These are phyloP conservation scores for Tautogolabrus adspersus DNA, from an alignment of 2,113 vertebrate genomes.

Conservation along the genomic window DNA sequence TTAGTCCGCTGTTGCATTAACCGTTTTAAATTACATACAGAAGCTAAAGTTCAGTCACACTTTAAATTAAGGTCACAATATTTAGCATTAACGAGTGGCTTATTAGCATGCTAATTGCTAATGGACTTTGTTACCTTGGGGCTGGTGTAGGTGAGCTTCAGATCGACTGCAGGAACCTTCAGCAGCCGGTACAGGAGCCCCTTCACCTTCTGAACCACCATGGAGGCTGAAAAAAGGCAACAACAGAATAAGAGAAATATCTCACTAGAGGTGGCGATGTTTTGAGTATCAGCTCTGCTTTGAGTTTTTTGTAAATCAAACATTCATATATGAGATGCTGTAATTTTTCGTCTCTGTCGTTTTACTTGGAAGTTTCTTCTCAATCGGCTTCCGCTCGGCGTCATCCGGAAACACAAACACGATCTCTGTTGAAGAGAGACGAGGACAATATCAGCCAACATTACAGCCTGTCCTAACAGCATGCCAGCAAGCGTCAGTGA, in stretches of 20 bases:
- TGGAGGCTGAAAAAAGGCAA: conserved; percentile 88
- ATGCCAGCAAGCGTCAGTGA: too few species aligned
- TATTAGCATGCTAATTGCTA: too few species aligned
- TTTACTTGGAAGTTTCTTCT: conserved; percentile 94
- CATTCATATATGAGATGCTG: not conserved
- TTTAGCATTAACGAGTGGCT: too few species aligned
- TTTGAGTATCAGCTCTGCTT: too few species aligned
- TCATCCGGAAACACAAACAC: conserved; percentile 89
- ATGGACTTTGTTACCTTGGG: too few species aligned
- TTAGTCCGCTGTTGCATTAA: too few species aligned
- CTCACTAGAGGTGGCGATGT: too few species aligned
- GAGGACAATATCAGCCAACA: not conserved
- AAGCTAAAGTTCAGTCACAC: too few species aligned
- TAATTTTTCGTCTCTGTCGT: not conserved
- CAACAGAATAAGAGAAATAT: not conserved
- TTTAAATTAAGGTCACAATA: too few species aligned
- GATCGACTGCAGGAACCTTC: conserved; percentile 87
- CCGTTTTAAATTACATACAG: too few species aligned
- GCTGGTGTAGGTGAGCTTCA: conserved; percentile 89
- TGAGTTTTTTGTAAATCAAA: not conserved
- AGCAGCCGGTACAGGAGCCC: conserved; percentile 89
- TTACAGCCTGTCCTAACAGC: too few species aligned
- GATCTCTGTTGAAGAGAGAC: conserved; percentile 78
- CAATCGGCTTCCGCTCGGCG: conserved; percentile 80
- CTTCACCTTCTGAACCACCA: conserved; percentile 94